Evolutionary conservation across 1,140 invertebrate genomes (phyloP), one percentile per base, ranked within the genome.

Genomic region (Anastrepha obliqua): DNA sequence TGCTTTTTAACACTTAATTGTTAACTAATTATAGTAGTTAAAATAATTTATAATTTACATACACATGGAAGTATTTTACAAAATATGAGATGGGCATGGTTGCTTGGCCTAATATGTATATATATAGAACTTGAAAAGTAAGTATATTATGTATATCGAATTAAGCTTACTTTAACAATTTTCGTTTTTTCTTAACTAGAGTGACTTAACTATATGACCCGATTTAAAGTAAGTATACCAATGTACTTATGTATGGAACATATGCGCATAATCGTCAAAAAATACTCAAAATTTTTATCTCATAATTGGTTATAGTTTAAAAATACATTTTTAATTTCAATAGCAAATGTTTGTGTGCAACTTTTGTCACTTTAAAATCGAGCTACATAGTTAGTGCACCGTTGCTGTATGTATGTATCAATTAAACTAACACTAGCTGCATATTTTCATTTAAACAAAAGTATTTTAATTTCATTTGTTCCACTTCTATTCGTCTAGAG

Each of bases 1-100:
- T 13, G 55, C 65, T 67, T 78, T 78, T 87, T 62, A 62, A 78
- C 55, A 87, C 87, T 87, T 87, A 87, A 87, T 59, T 67, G 81
- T 59, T 51, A 86, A 64, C 8, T 81, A 55, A 55, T 74, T 74
- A 44, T 17, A 74, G 7, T 20, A 55, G 47, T 90, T 42, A 90
- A 87, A 81, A 81, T 81, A 55, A 44, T 86, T 64, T 86, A 81
- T 81, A 55, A 44, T 86, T 64, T 86, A 86, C 51, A 86, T 60
- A 44, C 51, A 62, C 62, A 39, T 42, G 39, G 9, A 86, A 13
- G 20, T 64, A 13, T 2, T 55, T 58, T 81, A 81, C 74, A 81
- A 81, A 51, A 58, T 81, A 55, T 81, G 74, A 51, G 47, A 4
- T 81, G 74, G 47, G 74, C 74, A 81, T 55, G 47, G 7, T 62